A percentile compares a stretch with the other conserved stretches of the same genome.
phyloP scores from a whole-genome alignment of 2,888 invertebrate species.

The Yponomeuta sedellus region DNA sequence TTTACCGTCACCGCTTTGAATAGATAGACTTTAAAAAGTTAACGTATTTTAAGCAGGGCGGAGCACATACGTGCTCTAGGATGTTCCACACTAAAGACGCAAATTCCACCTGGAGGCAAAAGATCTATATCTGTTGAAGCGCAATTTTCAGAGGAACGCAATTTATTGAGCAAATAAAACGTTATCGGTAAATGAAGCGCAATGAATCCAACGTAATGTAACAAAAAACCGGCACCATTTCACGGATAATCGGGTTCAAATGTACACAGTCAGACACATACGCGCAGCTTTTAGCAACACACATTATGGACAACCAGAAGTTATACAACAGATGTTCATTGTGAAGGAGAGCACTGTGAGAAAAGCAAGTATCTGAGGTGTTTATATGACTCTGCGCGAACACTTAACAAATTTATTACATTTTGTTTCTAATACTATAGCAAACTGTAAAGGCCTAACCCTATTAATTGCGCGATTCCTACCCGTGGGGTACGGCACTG shows the following conservation, averaged over 20 bases:
- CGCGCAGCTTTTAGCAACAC: neutral
- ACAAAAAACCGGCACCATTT: slow-evolving; percentile 15
- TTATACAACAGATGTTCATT: neutral
- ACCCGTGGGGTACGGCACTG: no score
- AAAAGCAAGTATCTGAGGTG: no score
- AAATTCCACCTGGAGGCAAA: neutral
- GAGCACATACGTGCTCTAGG: no score
- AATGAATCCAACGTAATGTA: slow-evolving; percentile 13
- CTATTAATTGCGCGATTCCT: no score
- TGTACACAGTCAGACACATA: neutral
- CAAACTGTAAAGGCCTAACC: no score
- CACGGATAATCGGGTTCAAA: slow-evolving; percentile 17
- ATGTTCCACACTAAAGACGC: no score
- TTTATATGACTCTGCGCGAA: no score
- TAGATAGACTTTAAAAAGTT: no score
- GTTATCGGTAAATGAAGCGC: slow-evolving; percentile 15
- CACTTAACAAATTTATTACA: no score
- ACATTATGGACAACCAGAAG: neutral
- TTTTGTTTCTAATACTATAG: no score
- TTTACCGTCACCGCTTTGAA: no score
- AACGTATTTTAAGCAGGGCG: no score
- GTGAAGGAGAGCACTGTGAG: neutral
- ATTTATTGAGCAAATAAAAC: slow-evolving; percentile 14
- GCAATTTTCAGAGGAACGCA: slow-evolving; percentile 9
- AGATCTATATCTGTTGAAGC: neutral